Base-by-base conservation (phyloP, 2,797 vertebrate species). In the Sebastes diploproa region DNA sequence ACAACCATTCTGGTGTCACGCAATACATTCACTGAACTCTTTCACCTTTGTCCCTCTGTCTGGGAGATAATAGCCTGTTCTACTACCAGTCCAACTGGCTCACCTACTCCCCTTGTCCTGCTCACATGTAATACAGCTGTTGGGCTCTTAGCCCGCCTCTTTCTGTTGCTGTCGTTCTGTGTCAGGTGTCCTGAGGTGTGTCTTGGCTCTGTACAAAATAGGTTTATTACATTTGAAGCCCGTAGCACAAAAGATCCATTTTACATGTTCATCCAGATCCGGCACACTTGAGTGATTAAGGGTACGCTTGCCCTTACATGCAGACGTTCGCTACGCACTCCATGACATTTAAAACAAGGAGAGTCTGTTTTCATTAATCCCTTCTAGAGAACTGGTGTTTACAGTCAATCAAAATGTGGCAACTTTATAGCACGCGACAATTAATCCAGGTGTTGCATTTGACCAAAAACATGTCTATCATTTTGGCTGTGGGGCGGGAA, bases 301-400 rank as follows among this genome's bases (percentile, higher is more conserved):
- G 23, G 38, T 71, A 60, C 16, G 7, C 85, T 80, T 91, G 86
- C 59, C 73, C 38, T 30, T 29, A 83, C 88, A 87, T 13, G 89
- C 75, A 78, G 18, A 11, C 10, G 1, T 69, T 42, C 65, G 55
- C 25, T 29, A 54, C 38, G 18, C 60, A 72, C 23, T 76, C 23
- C 76, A 8, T 90, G 81, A 84, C 83, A 85, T 64, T 64, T 20
- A 65, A 50, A 82, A 90, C 83, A 80, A 80, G 71, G 56, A 55
- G 30, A 54, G 56, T 80, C 23, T 72, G 67, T 74, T 42, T 71
- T 80, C 18, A 27, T 52, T 64, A 56, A 81, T 59, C 56, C 22
- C 18, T 52, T 25, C 34, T n/a, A 4, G 29, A 55, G 23, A n/a
- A 16, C 18, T 62, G 59, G 7, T 84, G 75, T 77, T 82, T 71